Percentiles rank a stretch among this genome's conserved stretches.
Conservation (phyloP, 37 sponge, comb jelly and placozoan species). For the Agelas oroides region DNA sequence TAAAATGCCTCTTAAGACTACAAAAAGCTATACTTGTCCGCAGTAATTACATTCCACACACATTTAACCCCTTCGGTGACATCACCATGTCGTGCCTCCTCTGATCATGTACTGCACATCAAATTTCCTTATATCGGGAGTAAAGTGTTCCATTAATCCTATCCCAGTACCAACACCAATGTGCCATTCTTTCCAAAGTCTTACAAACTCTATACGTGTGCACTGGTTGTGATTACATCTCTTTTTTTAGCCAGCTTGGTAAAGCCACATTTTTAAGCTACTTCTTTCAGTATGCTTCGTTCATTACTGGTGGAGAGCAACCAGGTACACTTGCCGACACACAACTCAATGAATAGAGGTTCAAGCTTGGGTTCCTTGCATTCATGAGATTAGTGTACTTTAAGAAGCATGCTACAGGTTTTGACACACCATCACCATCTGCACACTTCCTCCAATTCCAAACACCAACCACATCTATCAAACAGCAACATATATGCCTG, state of each 20-base stretch:
- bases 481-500: conserved; percentile 27
- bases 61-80: too few relatives aligned
- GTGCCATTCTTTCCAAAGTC: neutral
- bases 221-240: conserved; percentile 46
- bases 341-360: neutral
- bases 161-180: too few relatives aligned
- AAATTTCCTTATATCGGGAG: too few relatives aligned
- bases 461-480: too few relatives aligned
- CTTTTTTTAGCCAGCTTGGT: conserved; percentile 28
- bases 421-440: conserved; percentile 5
- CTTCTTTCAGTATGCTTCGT: conserved; percentile 31
- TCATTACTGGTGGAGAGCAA: conserved; percentile 5
- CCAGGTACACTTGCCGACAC: neutral
- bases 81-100: too few relatives aligned
- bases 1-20: too few relatives aligned
- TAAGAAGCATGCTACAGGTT: conserved; percentile 19
- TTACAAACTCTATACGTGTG: conserved; percentile 19
- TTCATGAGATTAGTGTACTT: conserved; percentile 31
- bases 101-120: too few relatives aligned
- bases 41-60: too few relatives aligned
- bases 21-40: too few relatives aligned
- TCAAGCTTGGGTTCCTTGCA: conserved; percentile 5
- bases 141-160: too few relatives aligned
- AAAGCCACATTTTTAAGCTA: conserved; percentile 12
- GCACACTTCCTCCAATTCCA: neutral